Percentiles rank a stretch among this genome's conserved stretches.
These are phyloP conservation scores for Hydrozoanthus tunicans DNA, from an alignment of 64 coral and sea anemone genomes.

Conservation along the genomic window DNA sequence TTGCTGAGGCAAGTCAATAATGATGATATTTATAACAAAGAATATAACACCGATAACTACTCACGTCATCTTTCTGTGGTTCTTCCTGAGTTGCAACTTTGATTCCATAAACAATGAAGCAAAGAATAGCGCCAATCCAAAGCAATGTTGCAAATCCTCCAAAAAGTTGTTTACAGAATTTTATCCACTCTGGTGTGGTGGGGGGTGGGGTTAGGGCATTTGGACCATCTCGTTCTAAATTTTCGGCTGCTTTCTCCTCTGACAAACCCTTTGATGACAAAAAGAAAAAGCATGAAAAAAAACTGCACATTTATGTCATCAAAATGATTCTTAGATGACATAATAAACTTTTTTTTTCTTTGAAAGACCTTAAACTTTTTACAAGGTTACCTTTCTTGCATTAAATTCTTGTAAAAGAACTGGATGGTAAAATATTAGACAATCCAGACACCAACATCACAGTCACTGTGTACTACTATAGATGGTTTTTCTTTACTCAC, in stretches of 20 bases:
- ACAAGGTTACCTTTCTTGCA: too few relatives aligned
- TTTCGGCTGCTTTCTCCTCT: conserved; percentile 66
- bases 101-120: conserved; percentile 72
- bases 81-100: conserved; percentile 75
- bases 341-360: too few relatives aligned
- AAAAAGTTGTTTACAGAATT: conserved; percentile 92
- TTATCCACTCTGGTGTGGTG: conserved; percentile 97
- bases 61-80: conserved; percentile 88
- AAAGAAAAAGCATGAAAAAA: background rate
- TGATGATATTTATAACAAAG: too few relatives aligned
- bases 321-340: too few relatives aligned
- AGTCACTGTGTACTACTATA: too few relatives aligned
- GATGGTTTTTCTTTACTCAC: conserved; percentile 16
- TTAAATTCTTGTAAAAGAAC: too few relatives aligned
- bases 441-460: too few relatives aligned
- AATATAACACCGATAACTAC: background rate
- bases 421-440: too few relatives aligned
- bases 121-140: conserved; percentile 91
- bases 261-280: conserved; percentile 71
- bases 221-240: conserved; percentile 85
- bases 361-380: too few relatives aligned
- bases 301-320: too few relatives aligned
- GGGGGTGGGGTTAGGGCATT: conserved; percentile 90
- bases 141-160: conserved; percentile 92
- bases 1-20: too few relatives aligned